Evolutionary conservation across 2,113 vertebrate species (phyloP).

Genomic region (Heptranchias perlo): DNA sequence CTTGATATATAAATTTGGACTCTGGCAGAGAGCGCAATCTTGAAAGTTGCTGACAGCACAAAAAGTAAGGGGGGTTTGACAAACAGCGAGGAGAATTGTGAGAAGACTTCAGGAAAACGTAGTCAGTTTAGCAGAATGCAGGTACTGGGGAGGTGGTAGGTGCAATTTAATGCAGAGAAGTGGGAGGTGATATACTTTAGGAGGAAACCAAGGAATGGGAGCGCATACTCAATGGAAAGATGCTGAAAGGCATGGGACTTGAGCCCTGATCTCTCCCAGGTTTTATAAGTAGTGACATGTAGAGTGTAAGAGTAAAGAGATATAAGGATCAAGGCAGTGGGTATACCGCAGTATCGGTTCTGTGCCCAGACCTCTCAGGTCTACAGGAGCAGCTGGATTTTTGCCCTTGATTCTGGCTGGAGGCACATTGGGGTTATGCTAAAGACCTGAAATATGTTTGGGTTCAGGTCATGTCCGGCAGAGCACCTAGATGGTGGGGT

Average conservation of each 20-base stretch:
- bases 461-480: neutral
- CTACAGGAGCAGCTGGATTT: neutral
- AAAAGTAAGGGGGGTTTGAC: neutral
- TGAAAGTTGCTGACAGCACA: neutral
- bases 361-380: neutral
- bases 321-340: neutral
- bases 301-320: neutral
- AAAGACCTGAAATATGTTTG: neutral
- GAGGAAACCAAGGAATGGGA: neutral
- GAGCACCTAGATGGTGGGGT: no score
- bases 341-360: neutral
- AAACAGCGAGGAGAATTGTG: neutral
- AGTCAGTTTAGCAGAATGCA: neutral
- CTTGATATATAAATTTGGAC: neutral
- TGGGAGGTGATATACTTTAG: neutral
- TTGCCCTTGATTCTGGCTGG: neutral
- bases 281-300: neutral
- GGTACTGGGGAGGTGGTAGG: neutral
- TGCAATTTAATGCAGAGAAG: neutral
- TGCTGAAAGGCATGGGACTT: neutral
- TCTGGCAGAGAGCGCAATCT: neutral
- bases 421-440: neutral
- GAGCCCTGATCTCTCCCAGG: no score
- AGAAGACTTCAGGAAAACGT: neutral
- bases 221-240: neutral